phyloP scores from a whole-genome alignment of 2,888 invertebrate species.

The Lasioglossum leucozonium region DNA sequence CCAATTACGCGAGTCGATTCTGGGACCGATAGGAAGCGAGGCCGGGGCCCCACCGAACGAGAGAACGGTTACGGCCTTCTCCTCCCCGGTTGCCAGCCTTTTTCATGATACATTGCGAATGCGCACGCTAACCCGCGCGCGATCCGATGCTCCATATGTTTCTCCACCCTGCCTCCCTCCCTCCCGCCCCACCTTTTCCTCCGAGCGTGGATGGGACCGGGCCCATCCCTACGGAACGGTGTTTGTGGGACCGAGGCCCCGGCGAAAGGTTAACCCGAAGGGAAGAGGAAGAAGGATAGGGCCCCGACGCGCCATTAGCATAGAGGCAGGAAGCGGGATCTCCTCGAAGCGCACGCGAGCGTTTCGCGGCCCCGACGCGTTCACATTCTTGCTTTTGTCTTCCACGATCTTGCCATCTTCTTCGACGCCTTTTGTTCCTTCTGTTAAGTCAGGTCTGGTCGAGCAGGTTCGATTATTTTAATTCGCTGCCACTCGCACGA shows the following conservation, averaged over 20 bases:
- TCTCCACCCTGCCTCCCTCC: conserved; percentile 16
- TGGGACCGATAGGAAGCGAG: conserved; percentile 73
- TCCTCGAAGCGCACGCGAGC: conserved; percentile 74
- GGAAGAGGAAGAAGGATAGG: conserved; percentile 46
- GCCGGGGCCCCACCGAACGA: conserved; percentile 70
- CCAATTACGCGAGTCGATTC: conserved; percentile 84
- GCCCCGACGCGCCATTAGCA: conserved; percentile 71
- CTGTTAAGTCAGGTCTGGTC: neutral
- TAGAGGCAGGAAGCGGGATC: conserved; percentile 75
- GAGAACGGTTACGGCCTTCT: conserved; percentile 47
- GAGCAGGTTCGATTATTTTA: neutral
- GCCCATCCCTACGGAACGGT: conserved; percentile 13
- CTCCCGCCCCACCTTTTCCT: neutral
- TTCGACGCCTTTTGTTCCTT: neutral
- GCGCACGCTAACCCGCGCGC: conserved; percentile 70
- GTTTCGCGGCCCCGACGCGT: neutral
- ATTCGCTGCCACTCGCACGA: neutral
- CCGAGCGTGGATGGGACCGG: neutral
- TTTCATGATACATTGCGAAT: conserved; percentile 76
- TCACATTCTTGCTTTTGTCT: conserved; percentile 5
- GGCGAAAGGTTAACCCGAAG: conserved; percentile 63
- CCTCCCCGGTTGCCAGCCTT: conserved; percentile 29
- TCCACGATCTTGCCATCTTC: conserved; percentile 6
- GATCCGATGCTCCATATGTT: conserved; percentile 73
- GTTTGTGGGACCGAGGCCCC: conserved; percentile 31